Percentiles rank a stretch among this genome's conserved stretches.
Conservation (phyloP, 2,888 invertebrate species). For the Sphaeridia pumilis region DNA sequence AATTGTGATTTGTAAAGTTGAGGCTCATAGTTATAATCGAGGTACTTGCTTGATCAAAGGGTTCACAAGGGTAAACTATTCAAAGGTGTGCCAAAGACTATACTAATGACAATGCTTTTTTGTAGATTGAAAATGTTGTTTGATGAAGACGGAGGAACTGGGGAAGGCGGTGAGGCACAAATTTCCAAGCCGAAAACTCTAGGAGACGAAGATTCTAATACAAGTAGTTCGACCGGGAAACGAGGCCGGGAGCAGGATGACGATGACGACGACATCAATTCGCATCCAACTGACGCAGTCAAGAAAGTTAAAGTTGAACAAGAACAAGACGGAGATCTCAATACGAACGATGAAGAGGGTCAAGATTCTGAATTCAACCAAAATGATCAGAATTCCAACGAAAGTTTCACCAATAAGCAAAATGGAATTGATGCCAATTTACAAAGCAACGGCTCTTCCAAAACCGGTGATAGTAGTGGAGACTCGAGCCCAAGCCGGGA, state of each 20-base stretch:
- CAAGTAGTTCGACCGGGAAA: neutral
- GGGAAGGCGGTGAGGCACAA: constrained; percentile 1
- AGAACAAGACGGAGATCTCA: constrained; percentile 17
- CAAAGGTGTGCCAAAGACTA: too few relatives aligned
- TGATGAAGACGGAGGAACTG: constrained; percentile 10
- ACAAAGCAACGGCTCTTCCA: neutral
- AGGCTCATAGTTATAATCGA: too few relatives aligned
- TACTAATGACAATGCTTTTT: too few relatives aligned
- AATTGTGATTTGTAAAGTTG: too few relatives aligned
- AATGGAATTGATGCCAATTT: neutral
- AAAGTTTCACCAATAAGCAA: constrained; percentile 8
- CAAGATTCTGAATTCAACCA: too few relatives aligned
- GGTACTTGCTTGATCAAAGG: too few relatives aligned
- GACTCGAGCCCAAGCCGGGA: neutral
- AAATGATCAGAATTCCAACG: neutral
- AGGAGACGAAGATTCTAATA: too few relatives aligned
- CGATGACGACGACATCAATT: constrained; percentile 1
- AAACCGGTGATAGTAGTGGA: neutral
- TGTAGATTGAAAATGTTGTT: constrained; percentile 10
- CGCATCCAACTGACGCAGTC: neutral
- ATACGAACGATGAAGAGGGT: constrained; percentile 6
- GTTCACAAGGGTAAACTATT: too few relatives aligned
- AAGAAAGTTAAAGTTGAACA: constrained; percentile 8
- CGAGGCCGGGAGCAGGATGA: neutral
- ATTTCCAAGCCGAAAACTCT: too few relatives aligned